Evolutionary conservation across 2,888 invertebrate species (phyloP).

Genomic region (Anorthoa munda): DNA sequence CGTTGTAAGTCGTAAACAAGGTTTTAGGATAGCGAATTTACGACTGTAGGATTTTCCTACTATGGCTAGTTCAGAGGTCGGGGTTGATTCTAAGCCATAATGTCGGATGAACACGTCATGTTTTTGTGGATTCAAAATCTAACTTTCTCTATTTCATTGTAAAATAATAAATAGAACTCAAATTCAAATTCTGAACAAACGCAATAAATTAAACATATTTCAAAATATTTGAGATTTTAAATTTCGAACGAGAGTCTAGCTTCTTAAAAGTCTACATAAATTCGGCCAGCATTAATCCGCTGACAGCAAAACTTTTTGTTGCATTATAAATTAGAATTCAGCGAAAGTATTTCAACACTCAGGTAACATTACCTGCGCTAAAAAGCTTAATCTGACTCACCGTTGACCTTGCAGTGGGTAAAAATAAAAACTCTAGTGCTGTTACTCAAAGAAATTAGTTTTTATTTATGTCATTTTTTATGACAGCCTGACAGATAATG

Average conservation of each 20-base stretch:
- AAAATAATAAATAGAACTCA: not conserved
- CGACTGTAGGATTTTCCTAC: slow-evolving; percentile 20
- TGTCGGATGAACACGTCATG: not conserved
- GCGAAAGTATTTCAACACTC: slow-evolving; percentile 47
- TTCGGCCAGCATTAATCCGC: slow-evolving; percentile 31
- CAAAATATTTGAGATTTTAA: not conserved
- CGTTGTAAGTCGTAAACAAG: slow-evolving; percentile 43
- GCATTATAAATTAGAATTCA: slow-evolving; percentile 38
- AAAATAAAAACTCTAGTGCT: slow-evolving; percentile 59
- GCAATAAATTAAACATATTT: slow-evolving; percentile 11
- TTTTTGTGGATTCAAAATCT: not conserved
- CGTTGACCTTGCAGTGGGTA: slow-evolving; percentile 57
- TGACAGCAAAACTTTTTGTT: slow-evolving; percentile 38
- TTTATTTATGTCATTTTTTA: slow-evolving; percentile 65
- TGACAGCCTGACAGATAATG: slow-evolving; percentile 61
- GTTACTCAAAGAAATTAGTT: slow-evolving; percentile 60
- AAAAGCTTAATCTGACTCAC: slow-evolving; percentile 60
- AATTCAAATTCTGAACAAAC: slow-evolving; percentile 21
- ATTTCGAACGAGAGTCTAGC: slow-evolving; percentile 2
- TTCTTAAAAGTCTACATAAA: slow-evolving; percentile 12
- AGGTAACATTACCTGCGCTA: slow-evolving; percentile 60
- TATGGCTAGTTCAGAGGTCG: slow-evolving; percentile 45
- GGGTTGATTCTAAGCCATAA: not conserved
- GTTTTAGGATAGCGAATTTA: slow-evolving; percentile 49
- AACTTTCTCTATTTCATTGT: slow-evolving; percentile 4